Evolutionary conservation across 2,797 vertebrate genomes (phyloP), one percentile per base, ranked within the genome.

Genomic region (Eremophila alpestris): DNA sequence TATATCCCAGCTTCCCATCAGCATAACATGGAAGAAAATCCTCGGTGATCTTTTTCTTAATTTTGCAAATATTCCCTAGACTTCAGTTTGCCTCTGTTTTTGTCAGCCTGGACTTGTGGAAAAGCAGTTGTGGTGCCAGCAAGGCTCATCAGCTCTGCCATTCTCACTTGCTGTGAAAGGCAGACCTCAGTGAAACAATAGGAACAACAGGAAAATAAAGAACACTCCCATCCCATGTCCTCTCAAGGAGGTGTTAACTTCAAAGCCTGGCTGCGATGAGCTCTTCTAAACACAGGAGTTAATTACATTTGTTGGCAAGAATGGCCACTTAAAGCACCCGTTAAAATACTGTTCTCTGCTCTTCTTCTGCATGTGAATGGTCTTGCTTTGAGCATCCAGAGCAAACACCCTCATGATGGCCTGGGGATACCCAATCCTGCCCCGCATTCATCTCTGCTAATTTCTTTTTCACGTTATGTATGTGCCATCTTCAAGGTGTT

Each of bases 221-320:
- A 95, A 95, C 94, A 91, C 95, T 96, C 93, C 95, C 95, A 94
- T 96, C 83, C 94, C 93, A 7, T 79, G 88, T 86, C 83, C 91
- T 89, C 73, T 76, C 55, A 49, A 94, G 88, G 96, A 97, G 95
- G 95, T 97, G 95, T 95, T 90, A 94, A 87, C 93, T 90, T 95
- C 93, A 92, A 93, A 95, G 94, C 17, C 52, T 95, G 89, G 20
- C 78, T 91, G 73, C 3, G 0, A 22, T 77, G 46, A 68, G 63
- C 60, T 68, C 23, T 73, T 52, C 51, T 89, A 32, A 92, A 74
- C 68, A 14, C 51, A 7, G 68, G 84, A 80, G 84, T 92, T 94
- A 94, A 93, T 96, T 59, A 36, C 59, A 38, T 85, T 69, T 56
- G 26, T 4, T 55, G 45, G 76, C 59, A 67, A 63, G 89, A 91